Evolutionary conservation across 2,888 invertebrate genomes (phyloP), one percentile per base, ranked within the genome.

Genomic region (Nephrotoma appendiculata): DNA sequence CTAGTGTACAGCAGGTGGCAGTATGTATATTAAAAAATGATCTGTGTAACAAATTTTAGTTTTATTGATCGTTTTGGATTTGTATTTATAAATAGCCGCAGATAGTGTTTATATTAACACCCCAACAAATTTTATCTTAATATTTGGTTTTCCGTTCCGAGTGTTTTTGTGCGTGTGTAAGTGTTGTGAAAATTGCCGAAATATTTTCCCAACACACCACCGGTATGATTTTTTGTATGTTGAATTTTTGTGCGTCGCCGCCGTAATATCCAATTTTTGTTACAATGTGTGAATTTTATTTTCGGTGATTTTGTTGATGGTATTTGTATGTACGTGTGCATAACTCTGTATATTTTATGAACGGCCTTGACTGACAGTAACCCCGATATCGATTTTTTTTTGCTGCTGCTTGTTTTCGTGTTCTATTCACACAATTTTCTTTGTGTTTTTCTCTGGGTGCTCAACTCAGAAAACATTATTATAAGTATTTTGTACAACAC

Each of bases 311-410:
- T 84, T 84, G 41, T 84, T 84, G 84, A 42, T 84, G 12, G 41
- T 42, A 2, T 84, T 57, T 71, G 31, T 71, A 71, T 71, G 31
- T 71, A 71, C 71, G 71, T 31, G 5, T 71, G 31, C 9, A 71
- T 71, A 71, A 0, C 19, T 71, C 31, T 71, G 19, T 71, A 71
- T 31, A 31, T 71, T 42, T 42, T 42, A n/a, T 48, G 7, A 15
- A 87, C 87, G 88, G 88, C 88, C 88, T 88, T 88, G 88, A 88
- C 88, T 87, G 85, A 86, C 42, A 88, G 86, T 88, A 88, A 88
- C 88, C 88, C 87, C 87, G 86, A 84, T 41, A 86, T 85, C 85
- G 85, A 85, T 84, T 84, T 84, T 83, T 19, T 84, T 43, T 84
- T 84, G 71, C 71, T 71, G 31, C 71, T 71, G 71, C 71, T 71